Percentiles rank a stretch among this genome's conserved stretches.
phyloP scores from a whole-genome alignment of 1,140 invertebrate species.

The Belonocnema kinseyi region DNA sequence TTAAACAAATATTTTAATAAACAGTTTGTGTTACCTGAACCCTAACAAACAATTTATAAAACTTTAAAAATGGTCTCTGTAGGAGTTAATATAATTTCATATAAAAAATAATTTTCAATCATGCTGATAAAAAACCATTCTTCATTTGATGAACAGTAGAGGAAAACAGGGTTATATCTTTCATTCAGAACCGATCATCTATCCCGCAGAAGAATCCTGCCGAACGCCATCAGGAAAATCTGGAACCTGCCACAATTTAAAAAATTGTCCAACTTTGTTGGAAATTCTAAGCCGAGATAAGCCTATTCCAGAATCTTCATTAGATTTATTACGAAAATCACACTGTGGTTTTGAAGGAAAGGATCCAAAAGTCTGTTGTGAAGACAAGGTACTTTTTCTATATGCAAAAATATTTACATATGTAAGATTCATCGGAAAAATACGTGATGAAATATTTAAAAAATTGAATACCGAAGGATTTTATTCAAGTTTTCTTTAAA shows the following conservation, averaged over 20 bases:
- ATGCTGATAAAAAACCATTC: background rate
- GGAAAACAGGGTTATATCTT: background rate
- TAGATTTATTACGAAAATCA: slow-evolving; percentile 62
- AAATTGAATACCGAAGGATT: too few species aligned
- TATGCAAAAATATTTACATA: background rate
- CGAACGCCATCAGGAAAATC: background rate
- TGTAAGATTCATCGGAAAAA: too few species aligned
- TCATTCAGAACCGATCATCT: background rate
- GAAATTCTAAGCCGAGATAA: background rate
- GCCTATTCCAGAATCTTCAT: background rate
- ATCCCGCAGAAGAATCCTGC: slow-evolving; percentile 15
- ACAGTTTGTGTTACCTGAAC: too few species aligned
- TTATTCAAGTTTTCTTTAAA: too few species aligned
- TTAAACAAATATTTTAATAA: too few species aligned
- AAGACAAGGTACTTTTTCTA: slow-evolving; percentile 28
- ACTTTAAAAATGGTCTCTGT: too few species aligned
- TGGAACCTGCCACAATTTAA: slow-evolving; percentile 13
- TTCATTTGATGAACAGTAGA: background rate
- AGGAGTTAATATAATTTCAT: too few species aligned
- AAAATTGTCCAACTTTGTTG: background rate
- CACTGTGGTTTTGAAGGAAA: slow-evolving; percentile 76
- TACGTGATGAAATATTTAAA: too few species aligned
- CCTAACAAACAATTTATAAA: too few species aligned
- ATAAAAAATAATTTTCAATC: too few species aligned
- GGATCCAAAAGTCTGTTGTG: slow-evolving; percentile 76